Conservation (phyloP, 2,888 invertebrate genomes). For the Drosophila setosimentum region DNA sequence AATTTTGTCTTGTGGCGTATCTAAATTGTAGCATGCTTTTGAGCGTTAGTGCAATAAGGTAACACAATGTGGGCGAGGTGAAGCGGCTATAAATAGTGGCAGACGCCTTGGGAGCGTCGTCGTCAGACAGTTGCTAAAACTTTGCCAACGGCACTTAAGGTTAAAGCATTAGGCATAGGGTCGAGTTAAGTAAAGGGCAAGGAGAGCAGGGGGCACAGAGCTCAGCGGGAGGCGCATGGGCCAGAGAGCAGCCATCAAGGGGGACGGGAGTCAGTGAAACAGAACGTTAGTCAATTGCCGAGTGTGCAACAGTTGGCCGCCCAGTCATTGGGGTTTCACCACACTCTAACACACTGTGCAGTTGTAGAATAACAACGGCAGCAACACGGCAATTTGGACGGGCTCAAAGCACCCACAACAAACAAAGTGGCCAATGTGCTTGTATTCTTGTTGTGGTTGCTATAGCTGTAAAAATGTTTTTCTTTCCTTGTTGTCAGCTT, state of each 20-base stretch:
- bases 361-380: conserved; percentile 49
- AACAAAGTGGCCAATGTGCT: conserved; percentile 37
- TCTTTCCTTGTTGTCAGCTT: conserved; percentile 8
- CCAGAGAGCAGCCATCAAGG: conserved; percentile 9
- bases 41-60: conserved; percentile 40
- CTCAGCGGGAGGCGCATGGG: conserved; percentile 7
- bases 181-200: conserved; percentile 5
- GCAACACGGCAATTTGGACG: conserved; percentile 52
- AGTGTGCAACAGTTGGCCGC: conserved; percentile 53
- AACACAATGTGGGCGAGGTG: conserved; percentile 36
- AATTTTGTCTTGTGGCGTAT: not conserved
- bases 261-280: conserved; percentile 41
- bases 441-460: conserved; percentile 13
- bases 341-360: conserved; percentile 16
- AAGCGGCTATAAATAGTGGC: conserved; percentile 65
- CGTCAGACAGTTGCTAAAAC: conserved; percentile 65
- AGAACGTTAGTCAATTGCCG: conserved; percentile 45
- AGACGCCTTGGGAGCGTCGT: conserved; percentile 66
- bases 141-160: conserved; percentile 74
- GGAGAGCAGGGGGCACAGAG: not conserved
- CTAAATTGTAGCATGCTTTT: conserved; percentile 29
- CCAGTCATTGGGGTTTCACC: conserved; percentile 20
- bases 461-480: conserved; percentile 19
- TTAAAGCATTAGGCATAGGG: conserved; percentile 33
- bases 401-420: conserved; percentile 28